A percentile compares a stretch with the other conserved stretches of the same genome.
Conservation (phyloP, 1,140 invertebrate genomes). For the Colletes latitarsis region DNA sequence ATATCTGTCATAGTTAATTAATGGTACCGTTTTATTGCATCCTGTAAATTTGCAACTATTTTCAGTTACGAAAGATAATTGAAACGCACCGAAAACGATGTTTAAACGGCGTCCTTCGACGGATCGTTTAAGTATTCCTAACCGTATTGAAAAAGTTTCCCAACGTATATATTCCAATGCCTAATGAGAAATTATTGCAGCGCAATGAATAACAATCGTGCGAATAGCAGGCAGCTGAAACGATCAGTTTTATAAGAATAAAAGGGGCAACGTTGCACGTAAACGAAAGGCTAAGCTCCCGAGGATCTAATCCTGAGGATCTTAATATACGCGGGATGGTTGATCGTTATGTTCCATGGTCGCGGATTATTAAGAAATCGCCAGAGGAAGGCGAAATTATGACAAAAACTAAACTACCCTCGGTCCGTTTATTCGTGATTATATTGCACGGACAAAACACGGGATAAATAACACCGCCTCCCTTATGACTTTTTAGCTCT, state of each 20-base stretch:
- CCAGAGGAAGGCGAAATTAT: background rate
- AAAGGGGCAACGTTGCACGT: background rate
- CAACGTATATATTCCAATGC: background rate
- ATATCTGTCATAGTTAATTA: no score
- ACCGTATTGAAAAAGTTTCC: background rate
- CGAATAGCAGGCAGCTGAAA: background rate
- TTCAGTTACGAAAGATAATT: no score
- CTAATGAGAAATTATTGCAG: background rate
- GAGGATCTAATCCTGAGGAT: background rate
- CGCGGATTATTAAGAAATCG: slow-evolving; percentile 7
- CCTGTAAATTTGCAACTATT: no score
- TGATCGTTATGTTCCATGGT: slow-evolving; percentile 8
- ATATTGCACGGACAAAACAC: background rate
- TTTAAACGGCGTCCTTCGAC: background rate
- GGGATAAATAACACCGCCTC: background rate
- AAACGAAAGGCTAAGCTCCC: background rate
- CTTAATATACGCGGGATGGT: background rate
- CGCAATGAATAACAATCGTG: background rate
- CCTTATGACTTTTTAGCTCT: background rate
- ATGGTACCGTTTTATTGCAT: no score
- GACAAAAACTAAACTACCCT: background rate
- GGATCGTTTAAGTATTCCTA: background rate
- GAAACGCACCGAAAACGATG: no score
- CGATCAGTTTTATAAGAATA: background rate
- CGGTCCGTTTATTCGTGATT: background rate